Percentiles rank a stretch among this genome's conserved stretches.
These are phyloP conservation scores for Mycalesis mineus DNA, from an alignment of 2,888 invertebrate species.

Conservation along the genomic window DNA sequence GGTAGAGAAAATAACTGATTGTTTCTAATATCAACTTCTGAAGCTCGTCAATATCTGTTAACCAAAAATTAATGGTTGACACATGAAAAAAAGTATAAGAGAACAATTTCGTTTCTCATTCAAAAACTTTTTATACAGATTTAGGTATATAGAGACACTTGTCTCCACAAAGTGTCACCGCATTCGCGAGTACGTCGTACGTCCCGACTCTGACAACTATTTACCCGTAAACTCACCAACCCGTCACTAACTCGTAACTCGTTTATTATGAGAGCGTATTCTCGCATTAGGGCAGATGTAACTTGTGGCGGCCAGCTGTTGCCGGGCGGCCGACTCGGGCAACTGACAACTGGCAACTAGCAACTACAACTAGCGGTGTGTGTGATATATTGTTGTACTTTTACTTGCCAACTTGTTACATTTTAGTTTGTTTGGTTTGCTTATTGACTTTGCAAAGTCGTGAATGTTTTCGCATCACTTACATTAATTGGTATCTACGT, in stretches of 20 bases:
- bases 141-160: neutral
- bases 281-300: slow-evolving; percentile 11
- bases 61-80: too few relatives aligned
- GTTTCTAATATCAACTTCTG: too few relatives aligned
- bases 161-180: neutral
- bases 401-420: slow-evolving; percentile 1
- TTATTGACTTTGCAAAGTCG: neutral
- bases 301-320: slow-evolving; percentile 17
- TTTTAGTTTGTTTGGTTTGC: neutral
- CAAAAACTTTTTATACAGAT: too few relatives aligned
- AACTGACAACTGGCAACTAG: neutral
- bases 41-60: too few relatives aligned
- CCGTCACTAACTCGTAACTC: neutral
- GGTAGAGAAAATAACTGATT: too few relatives aligned
- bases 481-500: too few relatives aligned
- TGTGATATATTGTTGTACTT: slow-evolving; percentile 2
- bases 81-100: too few relatives aligned
- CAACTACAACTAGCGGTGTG: neutral
- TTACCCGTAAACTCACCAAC: neutral
- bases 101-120: too few relatives aligned
- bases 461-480: too few relatives aligned
- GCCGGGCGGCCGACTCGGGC: slow-evolving; percentile 9
- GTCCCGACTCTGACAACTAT: neutral
- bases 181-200: neutral
- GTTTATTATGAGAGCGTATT: slow-evolving; percentile 4